A percentile compares a stretch with the other conserved stretches of the same genome.
Conservation (phyloP, 1,140 invertebrate genomes). For the Brachionus rotundiformis region DNA sequence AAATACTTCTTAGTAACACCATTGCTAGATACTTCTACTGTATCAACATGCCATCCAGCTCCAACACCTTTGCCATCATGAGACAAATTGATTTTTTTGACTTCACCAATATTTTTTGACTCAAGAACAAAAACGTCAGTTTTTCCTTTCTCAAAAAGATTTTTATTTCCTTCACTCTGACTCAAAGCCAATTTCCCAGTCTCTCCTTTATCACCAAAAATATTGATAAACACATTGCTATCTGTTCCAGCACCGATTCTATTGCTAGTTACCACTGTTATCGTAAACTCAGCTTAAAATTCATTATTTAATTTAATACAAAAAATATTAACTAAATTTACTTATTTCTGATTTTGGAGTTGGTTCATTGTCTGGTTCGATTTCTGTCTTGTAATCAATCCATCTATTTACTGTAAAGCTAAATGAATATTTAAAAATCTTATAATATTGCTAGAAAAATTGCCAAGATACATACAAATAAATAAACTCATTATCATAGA, state of each 20-base stretch:
- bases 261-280: conserved; percentile 60
- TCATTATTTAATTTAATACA: no score
- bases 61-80: conserved; percentile 62
- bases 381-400: conserved; percentile 60
- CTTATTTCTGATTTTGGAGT: not conserved
- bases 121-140: conserved; percentile 61
- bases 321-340: no score
- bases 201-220: conserved; percentile 62
- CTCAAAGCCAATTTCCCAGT: conserved; percentile 58
- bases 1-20: not conserved
- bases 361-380: conserved; percentile 52
- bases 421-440: not conserved
- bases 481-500: not conserved
- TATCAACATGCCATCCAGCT: conserved; percentile 63
- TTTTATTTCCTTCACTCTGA: conserved; percentile 59
- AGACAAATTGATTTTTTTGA: conserved; percentile 64
- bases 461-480: not conserved
- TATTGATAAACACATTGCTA: conserved; percentile 62
- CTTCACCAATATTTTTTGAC: conserved; percentile 58
- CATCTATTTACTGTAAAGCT: conserved; percentile 60
- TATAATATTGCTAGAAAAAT: not conserved
- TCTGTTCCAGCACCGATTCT: conserved; percentile 60
- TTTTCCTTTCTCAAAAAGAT: conserved; percentile 64
- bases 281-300: conserved; percentile 58
- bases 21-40: conserved; percentile 58